Percentiles rank a stretch among this genome's conserved stretches.
phyloP scores from a whole-genome alignment of 92 coral and sea anemone species.

The Parazoanthus swiftii region DNA sequence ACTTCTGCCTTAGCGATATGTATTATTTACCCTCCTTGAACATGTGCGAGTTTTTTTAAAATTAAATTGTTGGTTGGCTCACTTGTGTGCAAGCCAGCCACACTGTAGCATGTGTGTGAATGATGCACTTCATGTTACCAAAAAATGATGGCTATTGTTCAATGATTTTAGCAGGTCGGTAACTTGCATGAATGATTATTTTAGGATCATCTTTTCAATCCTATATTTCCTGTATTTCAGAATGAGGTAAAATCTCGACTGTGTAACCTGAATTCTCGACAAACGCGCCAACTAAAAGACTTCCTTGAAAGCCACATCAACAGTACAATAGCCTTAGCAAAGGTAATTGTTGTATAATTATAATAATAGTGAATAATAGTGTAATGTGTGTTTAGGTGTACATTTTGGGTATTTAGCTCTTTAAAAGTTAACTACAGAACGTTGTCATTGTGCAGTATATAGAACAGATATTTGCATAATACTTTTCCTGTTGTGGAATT shows the following conservation, averaged over 20 bases:
- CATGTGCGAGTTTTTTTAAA: neutral
- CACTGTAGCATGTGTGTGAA: too few species aligned
- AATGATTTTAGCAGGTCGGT: neutral
- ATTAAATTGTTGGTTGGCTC: too few species aligned
- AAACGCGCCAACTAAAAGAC: slow-evolving; percentile 37
- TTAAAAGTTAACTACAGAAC: too few species aligned
- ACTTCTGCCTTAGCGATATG: neutral
- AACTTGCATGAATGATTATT: neutral
- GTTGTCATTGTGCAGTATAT: too few species aligned
- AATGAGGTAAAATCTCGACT: slow-evolving; percentile 22
- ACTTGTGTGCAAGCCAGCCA: too few species aligned
- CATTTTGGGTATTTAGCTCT: too few species aligned
- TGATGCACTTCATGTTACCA: neutral
- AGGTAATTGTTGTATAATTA: slow-evolving; percentile 27
- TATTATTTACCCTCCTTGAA: too few species aligned
- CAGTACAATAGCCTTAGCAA: slow-evolving; percentile 44
- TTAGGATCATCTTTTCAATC: neutral
- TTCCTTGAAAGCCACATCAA: slow-evolving; percentile 46
- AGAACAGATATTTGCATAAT: too few species aligned
- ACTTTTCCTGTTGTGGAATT: too few species aligned
- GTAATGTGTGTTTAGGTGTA: too few species aligned
- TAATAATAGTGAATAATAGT: too few species aligned
- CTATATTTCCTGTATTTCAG: neutral
- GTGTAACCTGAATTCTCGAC: slow-evolving; percentile 49
- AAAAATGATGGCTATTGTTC: neutral